These are phyloP conservation scores for Jaculus jaculus DNA, from an alignment of 2,113 vertebrate genomes.

Conservation along the genomic window DNA sequence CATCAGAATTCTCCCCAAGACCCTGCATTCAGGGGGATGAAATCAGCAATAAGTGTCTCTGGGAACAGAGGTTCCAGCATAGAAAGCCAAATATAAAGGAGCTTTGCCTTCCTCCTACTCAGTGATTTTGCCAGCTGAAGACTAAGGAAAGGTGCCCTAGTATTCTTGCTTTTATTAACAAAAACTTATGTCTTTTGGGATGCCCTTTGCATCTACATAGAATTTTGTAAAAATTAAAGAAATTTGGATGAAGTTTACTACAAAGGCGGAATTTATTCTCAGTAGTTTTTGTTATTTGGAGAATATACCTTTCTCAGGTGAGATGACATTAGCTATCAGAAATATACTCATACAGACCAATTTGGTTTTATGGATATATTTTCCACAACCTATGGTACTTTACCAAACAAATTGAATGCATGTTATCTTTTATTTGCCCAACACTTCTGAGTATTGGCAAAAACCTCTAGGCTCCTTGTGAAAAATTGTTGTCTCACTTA, in stretches of 20 bases:
- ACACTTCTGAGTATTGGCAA: not conserved
- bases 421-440: not conserved
- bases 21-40: not conserved
- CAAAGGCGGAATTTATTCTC: not conserved
- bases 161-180: constrained; percentile 36
- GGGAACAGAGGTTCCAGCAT: constrained; percentile 12
- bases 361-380: not conserved
- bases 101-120: not conserved
- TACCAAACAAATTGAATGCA: not conserved
- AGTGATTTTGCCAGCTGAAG: not conserved
- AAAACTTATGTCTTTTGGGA: not conserved
- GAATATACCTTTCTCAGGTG: not conserved
- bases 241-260: constrained; percentile 10
- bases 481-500: not conserved
- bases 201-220: not conserved
- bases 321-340: not conserved
- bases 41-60: not conserved
- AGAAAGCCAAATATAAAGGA: not conserved
- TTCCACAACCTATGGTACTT: not conserved
- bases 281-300: constrained; percentile 35
- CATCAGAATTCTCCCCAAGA: not conserved
- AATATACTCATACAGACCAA: not conserved
- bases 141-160: not conserved
- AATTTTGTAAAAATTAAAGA: not conserved
- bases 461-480: not conserved